Evolutionary conservation across 1,140 invertebrate species (phyloP), one percentile per base, ranked within the genome.

Genomic region (Hylyphantes graminicola): DNA sequence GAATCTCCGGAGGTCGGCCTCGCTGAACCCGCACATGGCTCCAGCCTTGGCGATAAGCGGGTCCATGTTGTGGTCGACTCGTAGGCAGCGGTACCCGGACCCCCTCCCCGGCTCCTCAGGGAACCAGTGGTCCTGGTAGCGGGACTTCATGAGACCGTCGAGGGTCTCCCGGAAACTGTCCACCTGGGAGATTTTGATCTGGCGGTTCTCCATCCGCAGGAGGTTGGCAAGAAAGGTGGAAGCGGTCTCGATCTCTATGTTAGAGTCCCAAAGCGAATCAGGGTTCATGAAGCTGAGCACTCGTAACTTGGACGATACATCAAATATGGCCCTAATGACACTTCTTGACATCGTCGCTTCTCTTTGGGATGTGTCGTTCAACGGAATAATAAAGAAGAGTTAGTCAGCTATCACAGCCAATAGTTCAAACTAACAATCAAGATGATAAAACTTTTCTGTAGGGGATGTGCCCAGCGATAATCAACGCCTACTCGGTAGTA

Each of bases 31-130:
- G 79, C 92, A 91, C 65, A 90, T 90, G 61, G 89, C 90, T 2
- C 92, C 93, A 6, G 93, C 93, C 87, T 92, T 90, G 0, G 91
- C 91, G 53, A 93, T 91, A 12, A 93, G 89, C 10, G 93, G 93
- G 87, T 94, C 93, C 91, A 93, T 92, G 87, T 93, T 92, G 70
- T 93, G 92, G 87, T 93, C 93, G 86, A 94, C 93, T n/a, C 93
- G 89, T 61, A 94, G 91, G 86, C 93, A 94, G 35, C 93, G 91
- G 86, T 92, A 94, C 6, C 92, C 93, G 53, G 92, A 93, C 5
- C 93, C 93, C 65, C 93, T 92, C 87, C 91, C 91, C 1, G 93
- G 93, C 76, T 91, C 91, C 85, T 93, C 92, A 5, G 93, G 93
- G 86, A 93, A 93, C 93, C 93, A 94, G 87, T 94, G 93, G 84